Evolutionary conservation across 2,888 invertebrate genomes (phyloP).

Genomic region (Linyphia triangularis): DNA sequence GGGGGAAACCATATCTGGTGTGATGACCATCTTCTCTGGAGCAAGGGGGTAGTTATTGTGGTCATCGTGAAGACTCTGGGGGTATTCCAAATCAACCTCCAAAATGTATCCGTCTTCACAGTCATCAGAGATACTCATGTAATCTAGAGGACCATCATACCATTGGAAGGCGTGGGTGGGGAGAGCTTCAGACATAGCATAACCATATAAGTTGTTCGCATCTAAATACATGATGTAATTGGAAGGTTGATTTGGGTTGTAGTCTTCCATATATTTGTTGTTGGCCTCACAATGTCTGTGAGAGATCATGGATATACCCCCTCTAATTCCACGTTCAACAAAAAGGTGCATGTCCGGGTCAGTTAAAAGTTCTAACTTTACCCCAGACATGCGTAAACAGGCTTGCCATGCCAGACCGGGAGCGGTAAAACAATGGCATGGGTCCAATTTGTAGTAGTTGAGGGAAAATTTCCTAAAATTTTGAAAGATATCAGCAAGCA

Average conservation of each 20-base stretch:
- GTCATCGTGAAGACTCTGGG: neutral
- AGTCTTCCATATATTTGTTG: slow-evolving; percentile 64
- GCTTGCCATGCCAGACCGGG: too few species aligned
- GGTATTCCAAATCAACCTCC: neutral
- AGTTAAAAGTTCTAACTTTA: too few species aligned
- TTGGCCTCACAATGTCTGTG: slow-evolving; percentile 75
- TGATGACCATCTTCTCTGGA: too few species aligned
- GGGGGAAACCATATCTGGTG: too few species aligned
- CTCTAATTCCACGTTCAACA: slow-evolving; percentile 45
- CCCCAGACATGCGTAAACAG: too few species aligned
- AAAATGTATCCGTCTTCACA: neutral
- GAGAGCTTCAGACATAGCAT: slow-evolving; percentile 1
- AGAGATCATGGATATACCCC: slow-evolving; percentile 60
- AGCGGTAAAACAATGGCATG: too few species aligned
- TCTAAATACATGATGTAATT: slow-evolving; percentile 54
- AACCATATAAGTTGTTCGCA: slow-evolving; percentile 52
- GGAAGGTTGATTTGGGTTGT: neutral
- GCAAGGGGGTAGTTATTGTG: neutral
- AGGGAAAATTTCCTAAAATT: neutral
- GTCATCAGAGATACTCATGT: neutral
- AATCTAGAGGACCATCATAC: neutral
- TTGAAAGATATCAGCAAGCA: too few species aligned
- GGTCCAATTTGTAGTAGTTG: neutral
- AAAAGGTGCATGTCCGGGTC: slow-evolving; percentile 75
- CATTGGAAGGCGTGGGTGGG: slow-evolving; percentile 49